A percentile compares a stretch with the other conserved stretches of the same genome.
Conservation (phyloP, 2,797 vertebrate genomes). For the Ceryle rudis region DNA sequence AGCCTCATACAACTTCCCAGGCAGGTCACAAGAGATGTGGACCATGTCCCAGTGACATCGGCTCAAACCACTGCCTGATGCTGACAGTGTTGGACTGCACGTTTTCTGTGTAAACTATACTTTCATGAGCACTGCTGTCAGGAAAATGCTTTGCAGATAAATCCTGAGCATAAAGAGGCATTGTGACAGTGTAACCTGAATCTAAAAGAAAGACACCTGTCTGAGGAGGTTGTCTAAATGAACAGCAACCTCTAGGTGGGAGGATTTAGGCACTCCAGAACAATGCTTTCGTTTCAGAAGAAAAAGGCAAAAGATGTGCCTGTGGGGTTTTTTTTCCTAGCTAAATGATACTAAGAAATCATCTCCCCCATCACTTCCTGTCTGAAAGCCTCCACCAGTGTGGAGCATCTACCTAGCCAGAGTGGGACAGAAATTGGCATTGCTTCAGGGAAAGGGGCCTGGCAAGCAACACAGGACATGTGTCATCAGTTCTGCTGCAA, state of each 20-base stretch:
- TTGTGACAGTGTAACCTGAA: neutral
- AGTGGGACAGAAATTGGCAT: neutral
- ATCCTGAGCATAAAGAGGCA: neutral
- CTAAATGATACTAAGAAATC: neutral
- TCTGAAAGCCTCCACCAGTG: neutral
- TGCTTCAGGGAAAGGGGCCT: neutral
- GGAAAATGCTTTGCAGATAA: neutral
- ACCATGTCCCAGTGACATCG: accelerated
- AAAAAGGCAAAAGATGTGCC: neutral
- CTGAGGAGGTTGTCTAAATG: neutral
- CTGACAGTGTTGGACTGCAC: neutral
- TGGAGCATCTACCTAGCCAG: neutral
- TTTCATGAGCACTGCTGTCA: neutral
- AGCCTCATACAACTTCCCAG: neutral
- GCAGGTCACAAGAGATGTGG: neutral
- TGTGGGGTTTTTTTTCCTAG: neutral
- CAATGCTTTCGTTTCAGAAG: neutral
- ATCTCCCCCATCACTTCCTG: neutral
- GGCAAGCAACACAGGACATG: neutral
- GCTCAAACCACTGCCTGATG: neutral
- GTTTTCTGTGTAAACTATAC: neutral
- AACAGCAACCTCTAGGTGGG: neutral
- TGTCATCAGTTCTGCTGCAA: neutral
- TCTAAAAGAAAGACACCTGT: neutral
- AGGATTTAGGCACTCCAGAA: neutral